Evolutionary conservation across 64 coral and sea anemone genomes (phyloP).

Genomic region (Stichodactyla helianthus): DNA sequence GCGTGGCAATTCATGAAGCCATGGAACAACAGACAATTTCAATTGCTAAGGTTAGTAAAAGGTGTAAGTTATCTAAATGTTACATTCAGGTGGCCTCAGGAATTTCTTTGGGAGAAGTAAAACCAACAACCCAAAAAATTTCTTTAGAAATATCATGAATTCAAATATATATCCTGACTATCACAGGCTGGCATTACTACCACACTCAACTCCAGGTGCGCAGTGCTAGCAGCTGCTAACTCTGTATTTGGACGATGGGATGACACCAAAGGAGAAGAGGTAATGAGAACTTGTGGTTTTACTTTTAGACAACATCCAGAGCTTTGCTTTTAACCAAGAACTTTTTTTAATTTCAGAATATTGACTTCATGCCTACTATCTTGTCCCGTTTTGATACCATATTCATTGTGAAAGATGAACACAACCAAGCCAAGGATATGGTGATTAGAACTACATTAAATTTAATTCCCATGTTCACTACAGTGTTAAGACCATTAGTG

Average conservation of each 20-base stretch:
- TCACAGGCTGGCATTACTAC: constrained; percentile 97
- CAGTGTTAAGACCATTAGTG: too few species aligned
- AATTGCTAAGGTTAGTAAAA: constrained; percentile 79
- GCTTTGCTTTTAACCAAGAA: neutral
- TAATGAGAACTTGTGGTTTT: neutral
- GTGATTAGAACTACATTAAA: constrained; percentile 34
- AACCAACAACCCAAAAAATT: neutral
- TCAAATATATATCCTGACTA: neutral
- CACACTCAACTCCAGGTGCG: constrained; percentile 92
- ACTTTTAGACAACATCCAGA: neutral
- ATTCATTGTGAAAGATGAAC: constrained; percentile 99
- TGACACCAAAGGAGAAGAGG: constrained; percentile 98
- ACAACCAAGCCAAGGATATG: constrained; percentile 95
- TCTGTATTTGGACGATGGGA: constrained; percentile 99
- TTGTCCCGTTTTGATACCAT: constrained; percentile 98
- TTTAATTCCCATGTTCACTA: too few species aligned
- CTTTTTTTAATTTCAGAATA: constrained; percentile 60
- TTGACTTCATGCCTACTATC: constrained; percentile 99
- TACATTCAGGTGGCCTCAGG: neutral
- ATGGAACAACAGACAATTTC: constrained; percentile 99
- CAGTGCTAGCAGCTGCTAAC: constrained; percentile 94
- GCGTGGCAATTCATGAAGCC: constrained; percentile 99
- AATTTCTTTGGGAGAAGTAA: neutral
- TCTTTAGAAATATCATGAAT: neutral
- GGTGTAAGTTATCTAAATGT: neutral